Evolutionary conservation across 1,140 invertebrate genomes (phyloP).

Genomic region (Euura lappo): DNA sequence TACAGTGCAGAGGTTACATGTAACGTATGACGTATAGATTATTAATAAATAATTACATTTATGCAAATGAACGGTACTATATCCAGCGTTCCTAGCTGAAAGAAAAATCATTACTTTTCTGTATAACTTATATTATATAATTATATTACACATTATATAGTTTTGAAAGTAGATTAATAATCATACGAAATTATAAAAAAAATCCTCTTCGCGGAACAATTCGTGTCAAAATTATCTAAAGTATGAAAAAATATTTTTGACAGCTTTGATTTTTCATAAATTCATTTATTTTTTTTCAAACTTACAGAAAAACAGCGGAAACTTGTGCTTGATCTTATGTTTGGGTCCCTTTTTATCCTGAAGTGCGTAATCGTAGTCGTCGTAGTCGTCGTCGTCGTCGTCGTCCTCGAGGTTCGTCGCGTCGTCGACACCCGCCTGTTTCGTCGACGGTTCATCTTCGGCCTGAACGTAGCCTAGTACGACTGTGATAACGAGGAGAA

Average conservation of each 20-base stretch:
- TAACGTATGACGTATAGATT: too few species aligned
- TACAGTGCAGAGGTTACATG: not conserved
- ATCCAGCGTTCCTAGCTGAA: constrained; percentile 40
- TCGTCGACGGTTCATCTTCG: not conserved
- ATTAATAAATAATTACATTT: constrained; percentile 43
- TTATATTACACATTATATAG: too few species aligned
- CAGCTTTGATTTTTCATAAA: too few species aligned
- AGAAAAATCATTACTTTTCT: constrained; percentile 4
- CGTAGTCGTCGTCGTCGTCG: not conserved
- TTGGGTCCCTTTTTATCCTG: constrained; percentile 5
- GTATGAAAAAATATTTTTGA: too few species aligned
- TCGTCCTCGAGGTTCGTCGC: not conserved
- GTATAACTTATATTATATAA: not conserved
- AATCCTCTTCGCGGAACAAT: too few species aligned
- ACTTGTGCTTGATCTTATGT: not conserved
- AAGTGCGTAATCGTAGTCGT: not conserved
- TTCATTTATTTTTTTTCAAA: not conserved
- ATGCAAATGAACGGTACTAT: constrained; percentile 44
- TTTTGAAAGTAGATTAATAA: too few species aligned
- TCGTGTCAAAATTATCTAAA: too few species aligned
- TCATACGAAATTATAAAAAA: too few species aligned
- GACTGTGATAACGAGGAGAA: not conserved
- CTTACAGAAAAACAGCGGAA: not conserved
- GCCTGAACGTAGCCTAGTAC: not conserved
- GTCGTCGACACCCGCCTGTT: not conserved